These are phyloP conservation scores for Pseudocheirus occidentalis DNA, from an alignment of 2,797 vertebrate genomes.

Conservation along the genomic window DNA sequence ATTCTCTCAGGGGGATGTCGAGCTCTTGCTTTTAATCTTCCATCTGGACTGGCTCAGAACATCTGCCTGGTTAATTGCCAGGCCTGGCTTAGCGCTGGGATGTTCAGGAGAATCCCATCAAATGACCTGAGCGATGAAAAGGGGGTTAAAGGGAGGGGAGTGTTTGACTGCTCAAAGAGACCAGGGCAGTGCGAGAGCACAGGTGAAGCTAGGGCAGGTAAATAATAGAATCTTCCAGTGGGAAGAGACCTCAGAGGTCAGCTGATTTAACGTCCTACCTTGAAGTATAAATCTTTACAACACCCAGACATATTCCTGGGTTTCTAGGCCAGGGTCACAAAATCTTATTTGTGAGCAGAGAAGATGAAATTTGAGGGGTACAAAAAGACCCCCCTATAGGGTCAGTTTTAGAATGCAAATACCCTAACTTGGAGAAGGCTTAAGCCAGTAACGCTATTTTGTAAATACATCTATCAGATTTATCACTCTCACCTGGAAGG, in stretches of 20 bases:
- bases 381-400: not conserved
- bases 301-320: not conserved
- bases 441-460: not conserved
- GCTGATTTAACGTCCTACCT: not conserved
- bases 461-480: not conserved
- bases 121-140: not conserved
- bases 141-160: not conserved
- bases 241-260: not conserved
- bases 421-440: not conserved
- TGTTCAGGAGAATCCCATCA: not conserved
- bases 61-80: conserved; percentile 3
- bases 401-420: not conserved
- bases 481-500: not conserved
- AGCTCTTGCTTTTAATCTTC: not conserved
- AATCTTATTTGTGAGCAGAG: not conserved
- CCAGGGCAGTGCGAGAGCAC: not conserved
- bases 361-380: not conserved
- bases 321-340: not conserved
- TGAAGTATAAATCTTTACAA: not conserved
- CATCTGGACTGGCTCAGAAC: not conserved
- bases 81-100: not conserved
- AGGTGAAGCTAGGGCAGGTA: not conserved
- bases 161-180: not conserved
- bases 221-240: not conserved
- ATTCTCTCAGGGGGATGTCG: accelerated